A percentile compares a stretch with the other conserved stretches of the same genome.
Conservation (phyloP, 1,140 invertebrate genomes). For the Aphelinus atriplicis region DNA sequence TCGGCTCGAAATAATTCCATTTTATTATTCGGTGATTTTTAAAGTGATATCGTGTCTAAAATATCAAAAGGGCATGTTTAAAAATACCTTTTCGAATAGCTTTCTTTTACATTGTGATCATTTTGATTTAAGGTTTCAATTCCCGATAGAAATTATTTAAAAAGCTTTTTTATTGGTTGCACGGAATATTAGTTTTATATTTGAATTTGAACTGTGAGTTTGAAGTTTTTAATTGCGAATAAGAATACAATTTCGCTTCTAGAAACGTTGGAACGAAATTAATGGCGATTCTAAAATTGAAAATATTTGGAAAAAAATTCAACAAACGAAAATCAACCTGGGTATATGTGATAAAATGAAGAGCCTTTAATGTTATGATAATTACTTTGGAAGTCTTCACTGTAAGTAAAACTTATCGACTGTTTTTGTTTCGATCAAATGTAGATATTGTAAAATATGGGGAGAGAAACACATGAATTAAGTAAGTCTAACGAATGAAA, state of each 20-base stretch:
- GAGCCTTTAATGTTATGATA: conserved; percentile 57
- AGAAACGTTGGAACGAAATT: conserved; percentile 14
- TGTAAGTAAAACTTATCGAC: conserved; percentile 53
- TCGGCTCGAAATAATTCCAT: neutral
- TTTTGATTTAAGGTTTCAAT: too few relatives aligned
- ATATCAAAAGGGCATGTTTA: conserved; percentile 5
- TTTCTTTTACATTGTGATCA: neutral
- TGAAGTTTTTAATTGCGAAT: conserved; percentile 16
- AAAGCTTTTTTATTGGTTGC: too few relatives aligned
- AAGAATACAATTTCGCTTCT: conserved; percentile 1
- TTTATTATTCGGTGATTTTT: conserved; percentile 4
- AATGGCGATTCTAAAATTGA: neutral
- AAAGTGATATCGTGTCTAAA: conserved; percentile 26
- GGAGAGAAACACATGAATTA: conserved; percentile 35
- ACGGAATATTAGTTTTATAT: conserved; percentile 3
- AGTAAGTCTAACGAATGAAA: conserved; percentile 3
- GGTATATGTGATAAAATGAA: conserved; percentile 57
- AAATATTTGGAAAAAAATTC: neutral
- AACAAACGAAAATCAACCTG: conserved; percentile 46
- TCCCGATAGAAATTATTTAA: too few relatives aligned
- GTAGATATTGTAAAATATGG: conserved; percentile 61
- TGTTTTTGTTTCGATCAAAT: conserved; percentile 53
- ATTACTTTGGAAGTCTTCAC: conserved; percentile 53
- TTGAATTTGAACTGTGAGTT: conserved; percentile 9
- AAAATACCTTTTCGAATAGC: neutral